Evolutionary conservation across 2,113 vertebrate species (phyloP), one percentile per base, ranked within the genome.

Genomic region (Otis tarda): DNA sequence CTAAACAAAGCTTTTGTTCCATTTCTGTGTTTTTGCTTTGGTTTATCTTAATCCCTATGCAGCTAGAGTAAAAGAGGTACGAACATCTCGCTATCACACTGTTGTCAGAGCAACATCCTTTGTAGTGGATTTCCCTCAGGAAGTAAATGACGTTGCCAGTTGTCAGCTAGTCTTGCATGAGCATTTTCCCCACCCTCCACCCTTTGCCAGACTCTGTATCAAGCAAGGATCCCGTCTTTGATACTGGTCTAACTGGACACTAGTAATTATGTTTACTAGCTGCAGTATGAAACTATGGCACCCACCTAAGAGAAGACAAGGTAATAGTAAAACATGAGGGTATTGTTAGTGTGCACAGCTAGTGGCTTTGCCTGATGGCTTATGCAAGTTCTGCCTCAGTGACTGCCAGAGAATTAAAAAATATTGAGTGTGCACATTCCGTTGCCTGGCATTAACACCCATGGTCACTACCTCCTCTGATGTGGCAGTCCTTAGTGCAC

Each of bases 31-130:
- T 83, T 76, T 79, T 70, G 30, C 55, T 80, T 83, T 76, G 14
- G 50, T 83, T 83, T 83, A 35, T 67, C 15, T 83, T 74, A 33
- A 64, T 17, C 17, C 78, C 56, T 61, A 0, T 57, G 50, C 70
- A 91, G 55, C 50, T 11, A 49, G 63, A 47, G 31, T 31, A n/a
- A 52, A 21, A 88, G 50, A 84, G 50, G 45, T 7, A 19, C 18
- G 61, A 47, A 49, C 11, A 9, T 30, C 35, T 89, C 0, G 0
- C 21, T 53, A 6, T 8, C 14, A 3, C 0, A 0, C 30, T 33
- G 21, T 8, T 60, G 33, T 49, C 47, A 64, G 45, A 79, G 59
- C 57, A 57, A 4, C 0, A 0, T 55, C 24, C 52, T 39, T 28
- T 43, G 37, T 22, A 50, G 56, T 1, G 4, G 25, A 8, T 77